Percentiles rank a stretch among this genome's conserved stretches.
These are phyloP conservation scores for Nesidiocoris tenuis DNA, from an alignment of 2,888 invertebrate species.

Conservation along the genomic window DNA sequence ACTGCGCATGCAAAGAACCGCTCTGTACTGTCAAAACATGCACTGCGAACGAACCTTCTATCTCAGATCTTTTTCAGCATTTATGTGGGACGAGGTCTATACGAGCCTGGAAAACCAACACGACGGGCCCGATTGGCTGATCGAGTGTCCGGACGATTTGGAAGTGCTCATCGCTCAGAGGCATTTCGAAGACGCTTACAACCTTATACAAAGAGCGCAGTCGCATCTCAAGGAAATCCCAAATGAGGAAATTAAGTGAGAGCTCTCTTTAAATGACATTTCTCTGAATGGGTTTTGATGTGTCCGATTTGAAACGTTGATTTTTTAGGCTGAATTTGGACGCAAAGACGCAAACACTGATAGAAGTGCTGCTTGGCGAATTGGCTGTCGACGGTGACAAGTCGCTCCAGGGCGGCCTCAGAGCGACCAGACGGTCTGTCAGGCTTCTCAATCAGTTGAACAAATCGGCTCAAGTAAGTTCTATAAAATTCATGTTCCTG, in stretches of 20 bases:
- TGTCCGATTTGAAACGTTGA: background rate
- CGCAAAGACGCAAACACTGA: slow-evolving; percentile 70
- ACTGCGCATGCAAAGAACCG: no score
- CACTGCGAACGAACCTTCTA: no score
- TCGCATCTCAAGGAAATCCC: slow-evolving; percentile 58
- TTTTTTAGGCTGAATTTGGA: slow-evolving; percentile 61
- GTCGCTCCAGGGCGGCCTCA: slow-evolving; percentile 80
- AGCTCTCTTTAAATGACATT: slow-evolving; percentile 43
- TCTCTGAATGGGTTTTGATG: background rate
- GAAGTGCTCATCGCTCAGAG: slow-evolving; percentile 94
- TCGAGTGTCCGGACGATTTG: slow-evolving; percentile 88
- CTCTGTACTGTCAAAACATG: no score
- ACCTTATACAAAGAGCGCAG: slow-evolving; percentile 70
- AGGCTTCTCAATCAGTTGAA: slow-evolving; percentile 77
- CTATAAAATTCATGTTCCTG: no score
- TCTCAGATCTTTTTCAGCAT: slow-evolving; percentile 54
- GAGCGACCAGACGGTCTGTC: slow-evolving; percentile 81
- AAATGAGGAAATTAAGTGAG: slow-evolving; percentile 54
- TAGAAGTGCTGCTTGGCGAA: slow-evolving; percentile 86
- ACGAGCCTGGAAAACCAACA: slow-evolving; percentile 49
- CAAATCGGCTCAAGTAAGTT: slow-evolving; percentile 62
- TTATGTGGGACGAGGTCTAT: slow-evolving; percentile 56
- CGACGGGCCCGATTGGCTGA: slow-evolving; percentile 77
- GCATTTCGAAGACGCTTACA: slow-evolving; percentile 90
- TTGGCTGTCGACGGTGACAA: slow-evolving; percentile 85